Evolutionary conservation across 2,113 vertebrate genomes (phyloP).

Genomic region (Dendrocopos noguchii): DNA sequence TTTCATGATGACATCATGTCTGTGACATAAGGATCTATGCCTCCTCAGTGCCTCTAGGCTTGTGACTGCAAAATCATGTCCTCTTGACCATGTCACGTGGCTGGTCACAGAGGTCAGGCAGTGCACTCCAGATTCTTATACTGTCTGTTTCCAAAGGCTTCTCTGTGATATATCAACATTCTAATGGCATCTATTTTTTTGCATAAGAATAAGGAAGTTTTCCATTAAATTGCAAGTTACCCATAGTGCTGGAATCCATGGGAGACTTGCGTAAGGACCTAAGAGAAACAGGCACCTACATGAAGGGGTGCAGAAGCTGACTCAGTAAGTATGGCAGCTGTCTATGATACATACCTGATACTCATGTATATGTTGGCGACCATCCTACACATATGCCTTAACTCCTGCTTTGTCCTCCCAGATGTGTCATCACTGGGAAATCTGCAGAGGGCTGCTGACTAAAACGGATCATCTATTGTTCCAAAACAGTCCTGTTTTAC

Average conservation of each 20-base stretch:
- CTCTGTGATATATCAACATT: not conserved
- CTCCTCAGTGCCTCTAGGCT: not conserved
- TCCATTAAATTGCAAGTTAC: not conserved
- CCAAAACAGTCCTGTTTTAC: not conserved
- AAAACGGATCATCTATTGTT: not conserved
- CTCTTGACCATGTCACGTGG: not conserved
- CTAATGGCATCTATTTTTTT: not conserved
- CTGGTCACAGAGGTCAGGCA: not conserved
- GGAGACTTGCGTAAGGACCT: not conserved
- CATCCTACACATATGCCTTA: not conserved
- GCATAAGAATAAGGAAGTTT: not conserved
- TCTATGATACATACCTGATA: not conserved
- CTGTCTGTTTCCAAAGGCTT: not conserved
- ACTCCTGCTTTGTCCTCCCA: slow-evolving; percentile 30
- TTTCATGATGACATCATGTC: not conserved
- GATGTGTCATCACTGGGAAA: not conserved
- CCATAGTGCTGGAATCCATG: not conserved
- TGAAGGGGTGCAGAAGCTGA: not conserved
- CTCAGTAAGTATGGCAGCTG: not conserved
- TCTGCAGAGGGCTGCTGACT: not conserved
- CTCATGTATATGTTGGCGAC: not conserved
- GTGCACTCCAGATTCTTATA: not conserved
- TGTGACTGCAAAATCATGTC: not conserved
- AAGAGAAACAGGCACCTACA: not conserved
- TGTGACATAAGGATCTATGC: not conserved